Evolutionary conservation across 2,888 invertebrate genomes (phyloP).

Genomic region (Encarsia formosa): DNA sequence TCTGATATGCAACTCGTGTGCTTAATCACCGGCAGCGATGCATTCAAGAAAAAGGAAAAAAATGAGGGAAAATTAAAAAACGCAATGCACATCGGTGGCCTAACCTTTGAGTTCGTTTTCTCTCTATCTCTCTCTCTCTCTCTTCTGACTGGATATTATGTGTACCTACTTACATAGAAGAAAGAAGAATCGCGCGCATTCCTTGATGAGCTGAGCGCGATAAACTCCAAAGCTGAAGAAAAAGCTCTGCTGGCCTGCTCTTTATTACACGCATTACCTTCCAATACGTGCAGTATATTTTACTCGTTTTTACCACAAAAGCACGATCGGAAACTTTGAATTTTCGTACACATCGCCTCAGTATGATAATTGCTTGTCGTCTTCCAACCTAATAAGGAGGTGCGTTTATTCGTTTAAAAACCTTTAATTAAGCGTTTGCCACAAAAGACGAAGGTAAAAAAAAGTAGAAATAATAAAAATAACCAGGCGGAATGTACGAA

Average conservation of each 20-base stretch:
- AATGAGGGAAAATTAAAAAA: slow-evolving; percentile 1
- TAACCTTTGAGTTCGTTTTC: slow-evolving; percentile 16
- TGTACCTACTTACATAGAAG: not conserved
- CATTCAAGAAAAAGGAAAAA: not conserved
- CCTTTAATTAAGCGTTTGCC: too few relatives aligned
- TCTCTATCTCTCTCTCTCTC: not conserved
- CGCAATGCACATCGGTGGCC: slow-evolving; percentile 1
- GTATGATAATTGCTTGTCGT: too few relatives aligned
- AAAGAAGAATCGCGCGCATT: slow-evolving; percentile 14
- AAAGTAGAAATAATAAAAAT: too few relatives aligned
- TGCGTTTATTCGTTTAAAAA: too few relatives aligned
- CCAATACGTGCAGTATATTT: too few relatives aligned
- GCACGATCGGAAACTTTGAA: too few relatives aligned
- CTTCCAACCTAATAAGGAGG: too few relatives aligned
- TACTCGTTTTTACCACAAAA: too few relatives aligned
- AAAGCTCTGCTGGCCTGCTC: slow-evolving; percentile 1
- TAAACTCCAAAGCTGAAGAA: slow-evolving; percentile 10
- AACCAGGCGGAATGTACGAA: too few relatives aligned
- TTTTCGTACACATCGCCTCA: too few relatives aligned
- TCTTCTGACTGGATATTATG: not conserved
- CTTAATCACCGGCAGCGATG: not conserved
- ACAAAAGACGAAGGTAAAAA: too few relatives aligned
- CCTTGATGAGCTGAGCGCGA: slow-evolving; percentile 19
- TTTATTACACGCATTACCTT: slow-evolving; percentile 7
- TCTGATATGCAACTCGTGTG: slow-evolving; percentile 4